Percentiles rank a stretch among this genome's conserved stretches.
phyloP scores from a whole-genome alignment of 1,140 invertebrate species.

The Drosophila sturtevanti region DNA sequence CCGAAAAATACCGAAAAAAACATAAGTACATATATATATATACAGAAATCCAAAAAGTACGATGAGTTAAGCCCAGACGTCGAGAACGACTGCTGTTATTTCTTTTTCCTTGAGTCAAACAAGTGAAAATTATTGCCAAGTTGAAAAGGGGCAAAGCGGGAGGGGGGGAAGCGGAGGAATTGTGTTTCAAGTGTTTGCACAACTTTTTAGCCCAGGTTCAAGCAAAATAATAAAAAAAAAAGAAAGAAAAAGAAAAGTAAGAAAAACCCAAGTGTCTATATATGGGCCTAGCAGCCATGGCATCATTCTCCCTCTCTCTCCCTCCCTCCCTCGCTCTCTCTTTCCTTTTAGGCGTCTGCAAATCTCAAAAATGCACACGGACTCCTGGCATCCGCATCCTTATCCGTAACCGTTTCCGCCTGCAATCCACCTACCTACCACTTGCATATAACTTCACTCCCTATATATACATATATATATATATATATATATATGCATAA shows the following conservation, averaged over 20 bases:
- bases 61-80: conserved; percentile 30
- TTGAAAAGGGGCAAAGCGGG: not conserved
- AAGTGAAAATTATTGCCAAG: conserved; percentile 74
- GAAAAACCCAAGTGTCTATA: conserved; percentile 46
- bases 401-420: conserved; percentile 55
- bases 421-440: too few species aligned
- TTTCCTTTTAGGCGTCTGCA: conserved; percentile 75
- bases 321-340: too few species aligned
- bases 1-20: conserved; percentile 41
- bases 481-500: conserved; percentile 1
- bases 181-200: conserved; percentile 67
- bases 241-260: conserved; percentile 23
- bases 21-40: not conserved
- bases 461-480: not conserved
- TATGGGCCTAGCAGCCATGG: conserved; percentile 34
- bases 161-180: conserved; percentile 8
- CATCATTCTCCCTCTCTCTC: conserved; percentile 23
- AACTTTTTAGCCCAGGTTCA: conserved; percentile 57
- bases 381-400: conserved; percentile 68
- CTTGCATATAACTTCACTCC: conserved; percentile 18
- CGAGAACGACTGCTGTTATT: conserved; percentile 6
- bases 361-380: conserved; percentile 76
- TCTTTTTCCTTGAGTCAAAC: conserved; percentile 46
- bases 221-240: conserved; percentile 37
- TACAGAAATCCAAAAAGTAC: conserved; percentile 5